Evolutionary conservation across 2,888 invertebrate species (phyloP).

Genomic region (Plebejus argus): DNA sequence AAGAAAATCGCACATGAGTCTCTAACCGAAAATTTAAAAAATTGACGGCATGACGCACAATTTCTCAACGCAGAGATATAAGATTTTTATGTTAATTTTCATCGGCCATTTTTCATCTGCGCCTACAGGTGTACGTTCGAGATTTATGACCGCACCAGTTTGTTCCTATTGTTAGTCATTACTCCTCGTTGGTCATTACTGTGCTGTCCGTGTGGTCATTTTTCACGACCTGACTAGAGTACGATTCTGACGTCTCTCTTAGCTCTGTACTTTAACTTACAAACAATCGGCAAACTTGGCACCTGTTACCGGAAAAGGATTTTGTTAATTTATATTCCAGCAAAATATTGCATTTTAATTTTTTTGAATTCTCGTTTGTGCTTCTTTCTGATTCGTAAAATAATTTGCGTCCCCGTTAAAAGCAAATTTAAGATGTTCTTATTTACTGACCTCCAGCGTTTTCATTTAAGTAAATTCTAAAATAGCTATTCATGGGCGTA

Average conservation of each 20-base stretch:
- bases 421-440: not conserved
- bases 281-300: constrained; percentile 17
- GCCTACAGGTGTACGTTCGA: constrained; percentile 4
- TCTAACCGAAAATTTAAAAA: not conserved
- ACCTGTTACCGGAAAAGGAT: constrained; percentile 25
- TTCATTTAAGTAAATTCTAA: not conserved
- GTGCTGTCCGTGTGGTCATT: constrained; percentile 41
- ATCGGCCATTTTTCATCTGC: not conserved
- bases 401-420: not conserved
- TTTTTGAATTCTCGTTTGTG: not conserved
- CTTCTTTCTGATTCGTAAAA: not conserved
- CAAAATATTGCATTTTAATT: not conserved
- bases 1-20: not conserved
- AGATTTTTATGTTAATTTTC: constrained; percentile 12
- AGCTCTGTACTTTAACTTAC: constrained; percentile 17
- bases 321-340: constrained; percentile 29
- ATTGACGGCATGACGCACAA: not conserved
- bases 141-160: not conserved
- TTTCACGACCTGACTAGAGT: constrained; percentile 38
- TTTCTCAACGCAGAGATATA: constrained; percentile 6
- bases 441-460: not conserved
- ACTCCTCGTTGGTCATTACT: constrained; percentile 36
- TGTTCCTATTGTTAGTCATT: constrained; percentile 12
- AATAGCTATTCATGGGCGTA: not conserved
- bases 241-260: constrained; percentile 37